Evolutionary conservation across 2,888 invertebrate species (phyloP).

Genomic region (Acleris cristana): DNA sequence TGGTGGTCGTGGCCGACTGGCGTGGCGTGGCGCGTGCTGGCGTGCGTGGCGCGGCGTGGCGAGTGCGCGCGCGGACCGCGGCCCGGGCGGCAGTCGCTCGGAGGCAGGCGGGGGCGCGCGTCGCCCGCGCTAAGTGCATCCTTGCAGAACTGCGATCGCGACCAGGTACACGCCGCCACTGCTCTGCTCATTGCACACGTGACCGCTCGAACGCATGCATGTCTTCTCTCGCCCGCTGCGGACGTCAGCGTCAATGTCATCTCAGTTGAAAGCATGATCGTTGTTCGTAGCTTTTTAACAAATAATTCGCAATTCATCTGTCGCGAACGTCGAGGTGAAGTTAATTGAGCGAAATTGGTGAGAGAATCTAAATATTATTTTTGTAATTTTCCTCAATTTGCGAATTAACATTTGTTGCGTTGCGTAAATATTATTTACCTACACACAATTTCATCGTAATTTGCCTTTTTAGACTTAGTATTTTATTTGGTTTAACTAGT

Average conservation of each 20-base stretch:
- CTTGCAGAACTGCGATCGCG: conserved; percentile 67
- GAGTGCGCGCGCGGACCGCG: conserved; percentile 64
- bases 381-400: conserved; percentile 25
- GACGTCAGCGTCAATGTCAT: conserved; percentile 46
- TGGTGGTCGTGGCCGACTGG: conserved; percentile 42
- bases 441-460: not conserved
- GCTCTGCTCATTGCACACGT: conserved; percentile 53
- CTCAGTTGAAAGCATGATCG: conserved; percentile 38
- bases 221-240: conserved; percentile 66
- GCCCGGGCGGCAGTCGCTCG: conserved; percentile 81
- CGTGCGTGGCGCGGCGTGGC: conserved; percentile 56
- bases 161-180: conserved; percentile 61
- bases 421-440: too few species aligned
- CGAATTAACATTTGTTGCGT: not conserved
- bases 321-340: conserved; percentile 39
- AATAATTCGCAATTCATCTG: conserved; percentile 41
- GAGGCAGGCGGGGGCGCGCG: conserved; percentile 75
- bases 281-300: conserved; percentile 39
- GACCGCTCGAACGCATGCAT: conserved; percentile 56
- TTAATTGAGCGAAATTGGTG: conserved; percentile 45
- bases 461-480: not conserved
- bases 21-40: conserved; percentile 46
- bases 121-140: conserved; percentile 66
- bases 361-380: conserved; percentile 35
- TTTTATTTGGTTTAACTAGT: not conserved